Evolutionary conservation across 1,140 invertebrate genomes (phyloP).

Genomic region (Cydia amplana): DNA sequence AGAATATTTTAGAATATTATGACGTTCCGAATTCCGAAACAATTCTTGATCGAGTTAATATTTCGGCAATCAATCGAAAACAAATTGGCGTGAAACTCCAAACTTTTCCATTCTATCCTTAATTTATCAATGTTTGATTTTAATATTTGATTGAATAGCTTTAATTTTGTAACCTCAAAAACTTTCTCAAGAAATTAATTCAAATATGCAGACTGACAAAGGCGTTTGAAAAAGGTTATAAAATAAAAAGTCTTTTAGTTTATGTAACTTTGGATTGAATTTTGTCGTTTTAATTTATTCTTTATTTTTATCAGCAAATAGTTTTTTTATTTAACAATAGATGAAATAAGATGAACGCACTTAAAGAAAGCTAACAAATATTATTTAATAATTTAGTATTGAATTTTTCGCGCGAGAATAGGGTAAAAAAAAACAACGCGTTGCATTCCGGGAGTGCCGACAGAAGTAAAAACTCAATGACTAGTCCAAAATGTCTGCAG

Average conservation of each 20-base stretch:
- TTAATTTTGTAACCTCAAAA: constrained; percentile 4
- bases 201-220: constrained; percentile 4
- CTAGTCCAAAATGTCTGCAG: too few species aligned
- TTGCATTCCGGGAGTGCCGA: too few species aligned
- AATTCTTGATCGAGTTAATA: constrained; percentile 15
- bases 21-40: background rate
- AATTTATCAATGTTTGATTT: constrained; percentile 18
- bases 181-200: background rate
- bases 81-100: background rate
- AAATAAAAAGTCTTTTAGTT: background rate
- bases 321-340: too few species aligned
- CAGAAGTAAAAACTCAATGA: too few species aligned
- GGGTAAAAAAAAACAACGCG: too few species aligned
- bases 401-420: too few species aligned
- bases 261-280: background rate
- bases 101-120: constrained; percentile 10
- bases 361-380: too few species aligned
- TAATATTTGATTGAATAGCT: constrained; percentile 14
- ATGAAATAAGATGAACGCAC: too few species aligned
- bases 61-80: constrained; percentile 8
- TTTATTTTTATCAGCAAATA: background rate
- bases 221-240: background rate
- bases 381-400: too few species aligned
- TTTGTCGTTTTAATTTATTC: background rate
- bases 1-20: background rate